These are phyloP conservation scores for Nebria salina DNA, from an alignment of 2,888 invertebrate genomes.

Conservation along the genomic window DNA sequence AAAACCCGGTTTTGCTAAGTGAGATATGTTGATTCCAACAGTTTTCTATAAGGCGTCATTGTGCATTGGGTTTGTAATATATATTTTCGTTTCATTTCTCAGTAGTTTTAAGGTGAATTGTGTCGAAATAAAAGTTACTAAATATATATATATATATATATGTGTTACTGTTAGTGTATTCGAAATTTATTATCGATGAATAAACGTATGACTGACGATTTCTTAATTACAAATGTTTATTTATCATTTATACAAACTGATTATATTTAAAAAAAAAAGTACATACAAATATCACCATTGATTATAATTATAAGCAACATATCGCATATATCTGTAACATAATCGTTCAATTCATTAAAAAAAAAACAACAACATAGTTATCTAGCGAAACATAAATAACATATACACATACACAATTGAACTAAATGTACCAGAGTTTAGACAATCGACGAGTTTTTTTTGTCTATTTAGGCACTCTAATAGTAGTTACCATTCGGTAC, in stretches of 20 bases:
- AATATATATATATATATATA: not conserved
- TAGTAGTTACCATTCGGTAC: too few species aligned
- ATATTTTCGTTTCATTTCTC: not conserved
- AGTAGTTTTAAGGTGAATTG: not conserved
- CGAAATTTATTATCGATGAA: constrained; percentile 23
- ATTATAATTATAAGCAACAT: not conserved
- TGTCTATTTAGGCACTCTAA: too few species aligned
- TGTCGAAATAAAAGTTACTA: not conserved
- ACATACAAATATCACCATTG: constrained; percentile 30
- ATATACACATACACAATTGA: too few species aligned
- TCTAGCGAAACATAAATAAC: too few species aligned
- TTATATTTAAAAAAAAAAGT: constrained; percentile 21
- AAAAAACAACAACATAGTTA: too few species aligned
- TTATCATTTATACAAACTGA: constrained; percentile 33
- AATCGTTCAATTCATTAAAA: too few species aligned
- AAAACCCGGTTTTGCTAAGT: constrained; percentile 59
- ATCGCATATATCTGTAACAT: too few species aligned
- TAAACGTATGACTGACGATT: constrained; percentile 16
- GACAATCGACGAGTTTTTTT: too few species aligned
- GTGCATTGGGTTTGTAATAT: not conserved
- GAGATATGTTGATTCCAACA: constrained; percentile 38
- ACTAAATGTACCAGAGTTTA: too few species aligned
- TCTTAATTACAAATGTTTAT: constrained; percentile 13
- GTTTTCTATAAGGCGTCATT: not conserved
- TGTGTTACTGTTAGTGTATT: not conserved